Base-by-base conservation (phyloP, 2,797 vertebrate species). In the Kryptopterus vitreolus region DNA sequence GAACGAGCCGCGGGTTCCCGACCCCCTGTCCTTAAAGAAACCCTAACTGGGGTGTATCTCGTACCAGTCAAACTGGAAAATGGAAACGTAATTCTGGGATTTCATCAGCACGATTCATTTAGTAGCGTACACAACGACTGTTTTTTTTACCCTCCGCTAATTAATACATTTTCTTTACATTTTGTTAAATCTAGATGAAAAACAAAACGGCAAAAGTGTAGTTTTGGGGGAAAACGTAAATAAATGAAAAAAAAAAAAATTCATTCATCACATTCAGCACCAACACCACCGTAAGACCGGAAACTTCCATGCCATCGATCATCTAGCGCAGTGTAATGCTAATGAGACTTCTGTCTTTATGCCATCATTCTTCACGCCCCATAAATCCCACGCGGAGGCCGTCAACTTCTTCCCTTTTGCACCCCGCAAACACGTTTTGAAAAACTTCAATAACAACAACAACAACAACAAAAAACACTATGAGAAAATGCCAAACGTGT, bases 301-400 rank as follows among this genome's bases (percentile, higher is more conserved):
- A 52, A 52, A 70, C 31, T 70, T 52, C 48, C 46, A 3, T 52
- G 50, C 16, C 68, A 52, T 70, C 24, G 5, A 70, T 70, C 68
- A 70, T 70, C 68, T 70, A 52, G 24, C 26, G 46, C 12, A 43
- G n/a, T 18, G 20, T 70, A 70, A 70, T 31, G 68, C 48, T 70
- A 70, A 70, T 70, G 68, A 70, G 68, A 70, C 68, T 70, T 70
- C 68, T 70, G 68, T 52, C 68, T 70, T 31, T 9, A 52, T 12
- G 68, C 68, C 68, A 31, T 70, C 68, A 52, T 70, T 31, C 46
- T 70, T 70, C 68, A 52, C 48, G 31, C 68, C 26, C 26, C 46
- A 50, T 70, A 70, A 70, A 70, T 16, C 68, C 48, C 18, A 52
- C 26, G 4, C 26, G 52, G 31, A 70, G 52, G 46, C 68, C 68